Conservation (phyloP, 2,797 vertebrate genomes). For the Eutrigla gurnardus region DNA sequence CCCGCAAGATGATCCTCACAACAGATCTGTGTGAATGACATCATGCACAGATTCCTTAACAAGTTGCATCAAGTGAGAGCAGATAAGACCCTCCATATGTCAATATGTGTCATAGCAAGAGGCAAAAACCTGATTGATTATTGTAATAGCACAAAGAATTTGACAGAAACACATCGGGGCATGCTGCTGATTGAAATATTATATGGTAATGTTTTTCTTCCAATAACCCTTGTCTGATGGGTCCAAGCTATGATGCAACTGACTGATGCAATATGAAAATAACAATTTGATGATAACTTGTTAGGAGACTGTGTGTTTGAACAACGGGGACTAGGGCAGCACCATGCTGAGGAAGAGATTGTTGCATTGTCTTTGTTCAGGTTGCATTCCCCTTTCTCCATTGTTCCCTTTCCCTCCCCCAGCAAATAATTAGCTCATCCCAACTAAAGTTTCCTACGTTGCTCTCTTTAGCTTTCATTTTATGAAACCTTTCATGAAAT, state of each 20-base stretch:
- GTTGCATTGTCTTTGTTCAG: constrained; percentile 32
- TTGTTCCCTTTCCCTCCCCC: constrained; percentile 33
- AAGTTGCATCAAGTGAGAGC: constrained; percentile 77
- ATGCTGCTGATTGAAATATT: constrained; percentile 58
- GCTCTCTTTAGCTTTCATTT: constrained; percentile 1
- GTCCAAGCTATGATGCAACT: constrained; percentile 22
- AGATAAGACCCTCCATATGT: constrained; percentile 48
- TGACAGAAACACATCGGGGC: constrained; percentile 53
- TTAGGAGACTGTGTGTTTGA: constrained; percentile 9
- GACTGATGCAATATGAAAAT: constrained; percentile 33
- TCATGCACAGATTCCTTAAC: constrained; percentile 82
- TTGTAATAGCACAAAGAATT: constrained; percentile 51
- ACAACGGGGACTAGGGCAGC: constrained; percentile 5
- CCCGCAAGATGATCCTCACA: constrained; percentile 59
- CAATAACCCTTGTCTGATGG: constrained; percentile 9
- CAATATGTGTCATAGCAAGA: constrained; percentile 51
- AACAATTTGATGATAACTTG: constrained; percentile 9
- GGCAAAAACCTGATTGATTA: constrained; percentile 62
- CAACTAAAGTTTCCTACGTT: not conserved
- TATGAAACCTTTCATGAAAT: no score
- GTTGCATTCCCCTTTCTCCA: constrained; percentile 29
- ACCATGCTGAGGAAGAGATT: constrained; percentile 15
- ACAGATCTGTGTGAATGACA: constrained; percentile 73
- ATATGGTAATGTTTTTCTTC: constrained; percentile 44
- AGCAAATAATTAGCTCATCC: not conserved